Percentiles rank a stretch among this genome's conserved stretches.
Evolutionary conservation across 2,888 invertebrate genomes (phyloP).

Genomic region (Eristalinus sepulchralis): DNA sequence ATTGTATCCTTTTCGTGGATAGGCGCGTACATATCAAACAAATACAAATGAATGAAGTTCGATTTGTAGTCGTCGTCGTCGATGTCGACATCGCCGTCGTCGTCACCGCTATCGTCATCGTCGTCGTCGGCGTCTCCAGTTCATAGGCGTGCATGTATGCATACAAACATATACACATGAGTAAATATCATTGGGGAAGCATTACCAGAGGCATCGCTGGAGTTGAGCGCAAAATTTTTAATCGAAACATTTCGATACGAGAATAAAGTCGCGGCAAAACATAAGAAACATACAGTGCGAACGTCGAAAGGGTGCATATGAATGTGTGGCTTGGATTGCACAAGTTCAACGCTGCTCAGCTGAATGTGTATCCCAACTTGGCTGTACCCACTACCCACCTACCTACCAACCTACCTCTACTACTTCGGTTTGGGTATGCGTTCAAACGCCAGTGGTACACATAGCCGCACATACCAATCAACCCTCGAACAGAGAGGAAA

Average conservation of each 20-base stretch:
- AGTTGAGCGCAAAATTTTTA: slow-evolving; percentile 64
- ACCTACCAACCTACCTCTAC: no score
- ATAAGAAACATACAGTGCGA: slow-evolving; percentile 59
- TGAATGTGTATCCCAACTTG: slow-evolving; percentile 32
- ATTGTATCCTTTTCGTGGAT: slow-evolving; percentile 63
- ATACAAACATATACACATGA: slow-evolving; percentile 19
- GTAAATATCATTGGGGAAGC: slow-evolving; percentile 58
- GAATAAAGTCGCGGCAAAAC: slow-evolving; percentile 65
- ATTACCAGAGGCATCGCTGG: slow-evolving; percentile 67
- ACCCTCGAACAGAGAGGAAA: slow-evolving; percentile 66
- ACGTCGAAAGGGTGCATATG: slow-evolving; percentile 26
- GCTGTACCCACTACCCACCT: slow-evolving; percentile 6
- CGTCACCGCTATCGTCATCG: not conserved
- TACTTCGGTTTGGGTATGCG: slow-evolving; percentile 49
- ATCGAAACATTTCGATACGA: slow-evolving; percentile 71
- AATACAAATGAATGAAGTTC: slow-evolving; percentile 69
- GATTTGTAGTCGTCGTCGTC: slow-evolving; percentile 58
- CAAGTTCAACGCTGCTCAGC: slow-evolving; percentile 64
- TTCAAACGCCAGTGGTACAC: slow-evolving; percentile 66
- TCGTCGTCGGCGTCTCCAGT: slow-evolving; percentile 33
- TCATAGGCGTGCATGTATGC: not conserved
- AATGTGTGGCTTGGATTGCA: slow-evolving; percentile 64
- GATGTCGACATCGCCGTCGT: not conserved
- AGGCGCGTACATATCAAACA: slow-evolving; percentile 58
- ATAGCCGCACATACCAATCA: slow-evolving; percentile 62